These are phyloP conservation scores for Remorina albescens DNA, from an alignment of 2,797 vertebrate genomes.

Conservation along the genomic window DNA sequence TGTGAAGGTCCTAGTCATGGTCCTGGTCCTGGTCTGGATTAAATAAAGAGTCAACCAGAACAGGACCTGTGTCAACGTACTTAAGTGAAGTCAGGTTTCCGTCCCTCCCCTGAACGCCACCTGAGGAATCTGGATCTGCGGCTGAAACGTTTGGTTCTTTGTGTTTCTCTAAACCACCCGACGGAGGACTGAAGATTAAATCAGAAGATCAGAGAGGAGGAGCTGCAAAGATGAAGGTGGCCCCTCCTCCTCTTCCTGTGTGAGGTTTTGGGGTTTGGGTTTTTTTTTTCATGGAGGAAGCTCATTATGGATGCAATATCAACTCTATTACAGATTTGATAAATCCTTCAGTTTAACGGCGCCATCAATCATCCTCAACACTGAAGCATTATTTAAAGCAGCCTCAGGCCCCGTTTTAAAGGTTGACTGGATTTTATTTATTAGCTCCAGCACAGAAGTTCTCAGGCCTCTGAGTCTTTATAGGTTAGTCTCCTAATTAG, in stretches of 20 bases:
- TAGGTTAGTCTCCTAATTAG: conserved; percentile 14
- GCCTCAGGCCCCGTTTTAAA: conserved; percentile 34
- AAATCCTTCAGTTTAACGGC: conserved; percentile 48
- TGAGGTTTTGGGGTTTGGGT: conserved; percentile 5
- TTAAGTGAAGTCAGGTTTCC: too few relatives aligned
- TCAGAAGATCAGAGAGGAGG: conserved; percentile 33
- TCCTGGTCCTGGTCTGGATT: too few relatives aligned
- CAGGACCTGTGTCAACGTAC: too few relatives aligned
- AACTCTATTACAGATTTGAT: conserved; percentile 63
- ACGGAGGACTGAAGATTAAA: conserved; percentile 45
- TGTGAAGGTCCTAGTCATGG: too few relatives aligned
- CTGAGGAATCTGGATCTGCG: too few relatives aligned
- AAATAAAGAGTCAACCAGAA: too few relatives aligned
- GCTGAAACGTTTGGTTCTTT: conserved; percentile 4
- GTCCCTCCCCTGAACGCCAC: too few relatives aligned
- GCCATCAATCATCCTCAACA: conserved; percentile 59
- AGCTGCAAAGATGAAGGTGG: conserved; percentile 4
- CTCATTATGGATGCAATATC: conserved; percentile 64
- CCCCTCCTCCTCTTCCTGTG: conserved; percentile 5
- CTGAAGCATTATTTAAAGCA: conserved; percentile 51
- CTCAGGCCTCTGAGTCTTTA: background rate
- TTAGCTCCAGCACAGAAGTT: conserved; percentile 27
- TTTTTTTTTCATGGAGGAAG: conserved; percentile 43
- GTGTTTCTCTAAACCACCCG: conserved; percentile 14
- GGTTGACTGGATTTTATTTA: conserved; percentile 64